Evolutionary conservation across 2,797 vertebrate genomes (phyloP), one percentile per base, ranked within the genome.

Genomic region (Silurus lanzhouensis): DNA sequence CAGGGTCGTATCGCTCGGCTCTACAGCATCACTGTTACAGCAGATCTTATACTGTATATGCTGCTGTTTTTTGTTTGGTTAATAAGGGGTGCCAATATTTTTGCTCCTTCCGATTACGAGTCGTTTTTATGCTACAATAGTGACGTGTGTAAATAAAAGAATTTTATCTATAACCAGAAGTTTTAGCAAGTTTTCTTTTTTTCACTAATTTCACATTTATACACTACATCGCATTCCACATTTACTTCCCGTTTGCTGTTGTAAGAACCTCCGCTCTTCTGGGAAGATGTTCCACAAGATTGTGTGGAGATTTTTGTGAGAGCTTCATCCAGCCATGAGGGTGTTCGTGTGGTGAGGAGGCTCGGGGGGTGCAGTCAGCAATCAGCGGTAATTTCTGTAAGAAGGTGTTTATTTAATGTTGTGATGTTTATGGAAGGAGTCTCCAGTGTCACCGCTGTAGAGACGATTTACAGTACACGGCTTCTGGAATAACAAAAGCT

Each of bases 131-230:
- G 25, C 19, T 1, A 58, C 20, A 7, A 44, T 66, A 64, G 4
- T 6, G 0, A 80, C 9, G 14, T 64, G 17, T 80, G 74, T 78
- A 84, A 84, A 77, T 84, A 76, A 60, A 46, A 25, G n/a, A 31
- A 66, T 12, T 63, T 77, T 58, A 57, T n/a, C 8, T 58, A 57
- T 58, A 9, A 6, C 6, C 9, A 78, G 17, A 77, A 22, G 22
- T 44, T n/a, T 60, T 44, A 44, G 10, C 57, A 14, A 22, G 13
- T 22, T 22, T 68, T 2, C 13, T 17, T 25, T 55, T 55, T 55
- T n/a, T 72, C 46, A 22, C 12, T 8, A 52, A 48, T 48, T 8
- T 15, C n/a, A 75, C 15, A 22, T 46, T 71, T 9, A 20, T 72
- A 13, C 67, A 19, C 31, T 17, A 44, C 17, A 38, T 38, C 38